These are phyloP conservation scores for Trachythela sp. DNA, from an alignment of 64 coral and sea anemone genomes.

Conservation along the genomic window DNA sequence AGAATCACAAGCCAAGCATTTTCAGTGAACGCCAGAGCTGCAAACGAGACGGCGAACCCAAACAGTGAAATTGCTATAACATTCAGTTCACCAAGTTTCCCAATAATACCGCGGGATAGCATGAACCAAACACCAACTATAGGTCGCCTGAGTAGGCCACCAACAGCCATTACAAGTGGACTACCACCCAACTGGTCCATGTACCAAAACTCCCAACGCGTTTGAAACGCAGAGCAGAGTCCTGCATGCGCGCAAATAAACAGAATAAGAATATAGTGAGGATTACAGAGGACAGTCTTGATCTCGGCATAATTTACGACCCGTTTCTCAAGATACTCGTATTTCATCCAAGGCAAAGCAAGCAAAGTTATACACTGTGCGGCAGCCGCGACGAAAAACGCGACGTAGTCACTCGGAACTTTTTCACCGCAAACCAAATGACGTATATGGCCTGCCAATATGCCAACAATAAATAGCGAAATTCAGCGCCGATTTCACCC, in stretches of 20 bases:
- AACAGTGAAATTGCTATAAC: neutral
- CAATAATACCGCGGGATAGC: neutral
- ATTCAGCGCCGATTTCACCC: neutral
- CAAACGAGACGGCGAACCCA: neutral
- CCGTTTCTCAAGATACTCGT: neutral
- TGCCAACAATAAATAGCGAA: neutral
- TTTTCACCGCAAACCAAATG: neutral
- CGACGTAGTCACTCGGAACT: neutral
- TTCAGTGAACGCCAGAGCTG: neutral
- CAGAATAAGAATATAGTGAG: neutral
- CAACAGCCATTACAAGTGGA: neutral
- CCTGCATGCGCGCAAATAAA: neutral
- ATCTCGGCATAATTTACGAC: neutral
- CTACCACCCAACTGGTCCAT: neutral
- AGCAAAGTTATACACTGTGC: neutral
- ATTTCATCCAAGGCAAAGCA: neutral
- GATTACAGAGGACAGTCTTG: neutral
- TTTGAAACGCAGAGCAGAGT: neutral
- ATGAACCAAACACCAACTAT: neutral
- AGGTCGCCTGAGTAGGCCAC: neutral
- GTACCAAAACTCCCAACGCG: neutral
- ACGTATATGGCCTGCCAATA: neutral
- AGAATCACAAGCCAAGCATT: neutral
- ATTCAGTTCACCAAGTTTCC: neutral
- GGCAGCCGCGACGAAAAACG: neutral